Percentiles rank a stretch among this genome's conserved stretches.
These are phyloP conservation scores for Seriola aureovittata DNA, from an alignment of 2,113 vertebrate genomes.

Conservation along the genomic window DNA sequence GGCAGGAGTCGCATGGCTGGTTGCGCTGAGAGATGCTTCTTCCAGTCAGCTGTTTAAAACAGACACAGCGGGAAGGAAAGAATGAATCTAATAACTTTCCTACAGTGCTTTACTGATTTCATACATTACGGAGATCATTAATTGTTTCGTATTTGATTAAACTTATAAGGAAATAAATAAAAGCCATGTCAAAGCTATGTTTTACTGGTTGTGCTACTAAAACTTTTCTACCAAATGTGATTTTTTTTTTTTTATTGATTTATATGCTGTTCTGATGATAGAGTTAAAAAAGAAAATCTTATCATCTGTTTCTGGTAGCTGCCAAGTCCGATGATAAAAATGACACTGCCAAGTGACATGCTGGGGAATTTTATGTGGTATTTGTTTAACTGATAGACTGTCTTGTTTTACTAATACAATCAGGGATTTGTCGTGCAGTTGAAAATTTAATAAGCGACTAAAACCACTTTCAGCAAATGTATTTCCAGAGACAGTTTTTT, in stretches of 20 bases:
- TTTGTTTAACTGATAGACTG: conserved; percentile 17
- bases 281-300: neutral
- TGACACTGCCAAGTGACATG: conserved; percentile 23
- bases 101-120: neutral
- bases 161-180: neutral
- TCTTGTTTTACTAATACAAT: conserved; percentile 45
- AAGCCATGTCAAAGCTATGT: neutral
- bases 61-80: neutral
- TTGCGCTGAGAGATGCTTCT: neutral
- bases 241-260: neutral
- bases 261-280: neutral
- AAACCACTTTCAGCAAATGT: conserved; percentile 55
- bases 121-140: neutral
- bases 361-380: conserved; percentile 36
- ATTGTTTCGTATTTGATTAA: neutral
- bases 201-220: neutral
- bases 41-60: neutral
- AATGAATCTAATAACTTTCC: neutral
- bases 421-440: conserved; percentile 49
- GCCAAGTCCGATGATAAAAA: conserved; percentile 1
- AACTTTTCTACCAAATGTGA: neutral
- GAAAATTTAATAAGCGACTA: conserved; percentile 62
- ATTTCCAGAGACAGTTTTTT: conserved; percentile 55
- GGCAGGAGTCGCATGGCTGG: neutral
- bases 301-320: conserved; percentile 6